phyloP scores from a whole-genome alignment of 2,888 invertebrate genomes.

The Dicycla oo region DNA sequence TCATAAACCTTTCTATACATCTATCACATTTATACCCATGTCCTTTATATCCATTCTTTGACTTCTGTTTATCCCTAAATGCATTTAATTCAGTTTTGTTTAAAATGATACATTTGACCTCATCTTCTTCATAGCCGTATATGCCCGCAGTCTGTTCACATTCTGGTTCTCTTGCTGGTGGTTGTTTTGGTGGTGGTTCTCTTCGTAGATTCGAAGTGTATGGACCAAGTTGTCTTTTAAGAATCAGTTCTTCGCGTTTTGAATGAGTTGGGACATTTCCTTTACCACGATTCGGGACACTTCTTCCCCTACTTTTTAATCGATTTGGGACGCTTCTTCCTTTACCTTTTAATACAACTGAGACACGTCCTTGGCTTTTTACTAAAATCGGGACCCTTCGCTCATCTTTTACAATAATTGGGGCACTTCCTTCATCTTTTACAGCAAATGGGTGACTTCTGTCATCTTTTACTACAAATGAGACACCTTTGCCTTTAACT shows the following conservation, averaged over 20 bases:
- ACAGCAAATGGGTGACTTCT: not conserved
- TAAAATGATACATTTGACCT: slow-evolving; percentile 25
- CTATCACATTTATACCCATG: slow-evolving; percentile 12
- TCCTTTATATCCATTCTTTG: slow-evolving; percentile 18
- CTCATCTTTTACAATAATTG: not conserved
- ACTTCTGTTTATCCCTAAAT: slow-evolving; percentile 19
- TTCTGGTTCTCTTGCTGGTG: not conserved
- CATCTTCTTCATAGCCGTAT: slow-evolving; percentile 1
- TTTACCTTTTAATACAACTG: slow-evolving; percentile 2
- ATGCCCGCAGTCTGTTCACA: not conserved
- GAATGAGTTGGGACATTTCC: not conserved
- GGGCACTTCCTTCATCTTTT: not conserved
- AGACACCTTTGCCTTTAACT: slow-evolving; percentile 1
- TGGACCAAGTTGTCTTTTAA: not conserved
- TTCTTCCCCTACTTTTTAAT: slow-evolving; percentile 5
- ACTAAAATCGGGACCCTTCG: not conserved
- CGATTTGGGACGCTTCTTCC: not conserved
- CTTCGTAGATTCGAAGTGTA: not conserved
- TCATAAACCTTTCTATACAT: slow-evolving; percentile 23
- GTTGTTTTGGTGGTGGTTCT: too few species aligned
- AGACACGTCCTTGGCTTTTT: not conserved
- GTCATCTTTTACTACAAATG: not conserved
- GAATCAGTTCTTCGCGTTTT: slow-evolving; percentile 4
- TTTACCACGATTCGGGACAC: not conserved
- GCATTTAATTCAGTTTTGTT: slow-evolving; percentile 15